phyloP scores from a whole-genome alignment of 2,888 invertebrate species.

The Ichneumoninae sp. region DNA sequence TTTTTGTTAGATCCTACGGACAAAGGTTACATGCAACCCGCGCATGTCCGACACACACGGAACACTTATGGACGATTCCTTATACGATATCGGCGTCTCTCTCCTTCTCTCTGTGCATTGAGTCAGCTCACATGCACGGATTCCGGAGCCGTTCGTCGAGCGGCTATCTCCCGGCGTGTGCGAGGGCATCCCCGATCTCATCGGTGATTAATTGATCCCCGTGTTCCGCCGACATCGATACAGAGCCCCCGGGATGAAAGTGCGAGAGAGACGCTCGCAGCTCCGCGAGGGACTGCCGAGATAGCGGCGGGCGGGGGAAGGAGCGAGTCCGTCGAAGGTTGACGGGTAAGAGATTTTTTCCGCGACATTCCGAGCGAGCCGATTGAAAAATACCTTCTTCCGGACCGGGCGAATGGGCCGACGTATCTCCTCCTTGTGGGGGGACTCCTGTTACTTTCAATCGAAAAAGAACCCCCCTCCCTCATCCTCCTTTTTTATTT shows the following conservation, averaged over 20 bases:
- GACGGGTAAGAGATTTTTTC: conserved; percentile 71
- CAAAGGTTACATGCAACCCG: conserved; percentile 59
- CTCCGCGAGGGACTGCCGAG: conserved; percentile 54
- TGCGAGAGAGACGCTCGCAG: conserved; percentile 34
- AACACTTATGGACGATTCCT: conserved; percentile 58
- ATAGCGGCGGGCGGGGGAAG: conserved; percentile 59
- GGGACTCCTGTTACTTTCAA: conserved; percentile 26
- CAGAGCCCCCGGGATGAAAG: conserved; percentile 50
- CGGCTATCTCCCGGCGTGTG: conserved; percentile 63
- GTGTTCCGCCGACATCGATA: conserved; percentile 73
- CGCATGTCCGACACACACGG: conserved; percentile 33
- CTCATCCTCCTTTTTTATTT: conserved; percentile 1
- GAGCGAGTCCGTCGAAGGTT: conserved; percentile 69
- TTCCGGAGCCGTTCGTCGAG: conserved; percentile 68
- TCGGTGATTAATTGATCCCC: conserved; percentile 82
- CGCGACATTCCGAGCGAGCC: conserved; percentile 70
- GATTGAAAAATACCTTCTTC: conserved; percentile 71
- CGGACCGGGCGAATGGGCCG: conserved; percentile 62
- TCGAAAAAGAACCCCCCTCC: not conserved
- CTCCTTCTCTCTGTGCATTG: conserved; percentile 38
- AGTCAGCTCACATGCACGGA: conserved; percentile 69
- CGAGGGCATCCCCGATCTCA: conserved; percentile 78
- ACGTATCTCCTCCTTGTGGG: conserved; percentile 46
- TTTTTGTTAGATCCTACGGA: conserved; percentile 47
- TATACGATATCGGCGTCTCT: conserved; percentile 35